A percentile compares a stretch with the other conserved stretches of the same genome.
These are phyloP conservation scores for Lophura nycthemera DNA, from an alignment of 2,113 vertebrate species.

Conservation along the genomic window DNA sequence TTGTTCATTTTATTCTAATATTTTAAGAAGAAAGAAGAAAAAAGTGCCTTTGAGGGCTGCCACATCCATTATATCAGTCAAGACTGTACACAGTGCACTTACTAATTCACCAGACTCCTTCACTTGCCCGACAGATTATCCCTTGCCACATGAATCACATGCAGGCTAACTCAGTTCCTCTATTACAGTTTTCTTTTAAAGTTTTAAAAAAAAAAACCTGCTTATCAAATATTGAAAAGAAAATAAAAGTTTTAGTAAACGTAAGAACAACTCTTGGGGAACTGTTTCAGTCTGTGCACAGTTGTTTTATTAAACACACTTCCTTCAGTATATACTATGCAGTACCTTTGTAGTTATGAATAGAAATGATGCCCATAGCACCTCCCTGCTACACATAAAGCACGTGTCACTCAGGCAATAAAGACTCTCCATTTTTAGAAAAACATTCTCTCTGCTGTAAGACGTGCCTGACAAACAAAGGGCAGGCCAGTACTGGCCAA, in stretches of 20 bases:
- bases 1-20: constrained; percentile 68
- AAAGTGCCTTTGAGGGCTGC: not conserved
- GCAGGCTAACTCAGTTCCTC: not conserved
- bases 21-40: constrained; percentile 9
- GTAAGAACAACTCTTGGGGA: not conserved
- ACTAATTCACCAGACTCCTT: not conserved
- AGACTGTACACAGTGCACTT: not conserved
- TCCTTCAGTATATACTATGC: not conserved
- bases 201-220: not conserved
- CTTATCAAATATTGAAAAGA: not conserved
- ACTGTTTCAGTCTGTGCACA: not conserved
- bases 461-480: constrained; percentile 34
- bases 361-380: not conserved
- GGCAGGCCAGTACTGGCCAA: not conserved
- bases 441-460: not conserved
- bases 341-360: not conserved
- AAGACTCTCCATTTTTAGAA: constrained; percentile 73
- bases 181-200: not conserved
- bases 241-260: not conserved
- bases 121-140: not conserved
- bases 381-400: constrained; percentile 22
- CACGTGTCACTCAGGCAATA: not conserved
- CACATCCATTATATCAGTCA: not conserved
- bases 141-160: not conserved
- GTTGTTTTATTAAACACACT: not conserved